These are phyloP conservation scores for Epinephelus lanceolatus DNA, from an alignment of 2,113 vertebrate genomes.

Conservation along the genomic window DNA sequence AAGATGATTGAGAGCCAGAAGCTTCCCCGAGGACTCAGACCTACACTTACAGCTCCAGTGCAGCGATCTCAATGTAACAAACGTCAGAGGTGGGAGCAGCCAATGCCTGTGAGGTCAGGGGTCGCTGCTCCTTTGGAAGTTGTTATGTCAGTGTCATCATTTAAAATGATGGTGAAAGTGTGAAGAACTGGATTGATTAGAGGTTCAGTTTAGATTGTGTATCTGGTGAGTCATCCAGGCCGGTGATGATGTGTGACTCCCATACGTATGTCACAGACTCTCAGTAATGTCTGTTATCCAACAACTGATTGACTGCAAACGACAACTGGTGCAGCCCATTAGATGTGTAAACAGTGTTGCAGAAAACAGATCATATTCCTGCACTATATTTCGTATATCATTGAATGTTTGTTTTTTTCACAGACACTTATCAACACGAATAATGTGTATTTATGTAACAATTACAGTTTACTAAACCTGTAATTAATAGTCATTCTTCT, in stretches of 20 bases:
- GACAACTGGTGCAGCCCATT: too few species aligned
- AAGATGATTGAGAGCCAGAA: constrained; percentile 17
- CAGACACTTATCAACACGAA: too few species aligned
- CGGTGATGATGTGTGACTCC: neutral
- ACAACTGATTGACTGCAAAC: neutral
- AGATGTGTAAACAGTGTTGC: too few species aligned
- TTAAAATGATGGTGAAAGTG: constrained; percentile 12
- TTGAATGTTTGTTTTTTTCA: too few species aligned
- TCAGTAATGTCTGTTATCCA: neutral
- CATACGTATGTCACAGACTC: neutral
- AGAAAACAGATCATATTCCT: too few species aligned
- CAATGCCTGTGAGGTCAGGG: constrained; percentile 15
- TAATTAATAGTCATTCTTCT: neutral
- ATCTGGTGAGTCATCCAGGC: neutral
- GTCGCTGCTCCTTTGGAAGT: constrained; percentile 17
- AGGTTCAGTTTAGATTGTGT: neutral
- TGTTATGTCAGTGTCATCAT: constrained; percentile 7
- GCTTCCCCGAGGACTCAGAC: constrained; percentile 16
- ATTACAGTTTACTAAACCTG: neutral
- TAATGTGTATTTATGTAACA: too few species aligned
- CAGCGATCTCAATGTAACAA: neutral
- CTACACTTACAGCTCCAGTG: neutral
- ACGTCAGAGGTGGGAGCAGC: constrained; percentile 41
- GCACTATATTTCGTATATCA: too few species aligned
- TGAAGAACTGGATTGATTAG: neutral